Evolutionary conservation across 2,113 vertebrate genomes (phyloP), one percentile per base, ranked within the genome.

Genomic region (Sterrhoptilus dennistouni): DNA sequence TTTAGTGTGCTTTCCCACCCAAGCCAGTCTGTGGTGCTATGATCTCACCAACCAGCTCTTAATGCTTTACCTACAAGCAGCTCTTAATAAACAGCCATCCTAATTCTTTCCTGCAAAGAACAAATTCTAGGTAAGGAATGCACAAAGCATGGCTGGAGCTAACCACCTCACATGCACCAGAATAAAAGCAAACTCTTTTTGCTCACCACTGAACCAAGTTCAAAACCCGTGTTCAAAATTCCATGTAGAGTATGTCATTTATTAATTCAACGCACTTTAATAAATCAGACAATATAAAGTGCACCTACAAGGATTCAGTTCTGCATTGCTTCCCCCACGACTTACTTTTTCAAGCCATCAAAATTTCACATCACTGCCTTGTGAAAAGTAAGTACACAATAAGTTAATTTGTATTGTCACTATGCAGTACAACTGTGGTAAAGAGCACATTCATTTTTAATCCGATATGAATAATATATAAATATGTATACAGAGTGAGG

Each of bases 361-460:
- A 97, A 97, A 96, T 97, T 98, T 97, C 98, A 98, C 97, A 98
- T 97, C 97, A 97, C 95, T 95, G 97, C 97, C 92, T 95, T 61
- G 95, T 69, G 94, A 97, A 97, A 98, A 98, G 98, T 98, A 98
- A 98, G 98, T 97, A 98, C 97, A 98, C 98, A 98, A 97, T 98
- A 98, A 98, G 97, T 98, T 98, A 98, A 98, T 98, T 97, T 98
- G 97, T 98, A 98, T 98, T 98, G 98, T 98, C 98, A 98, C 97
- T 93, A 94, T 74, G 76, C 97, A 80, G 97, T 98, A 95, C 97
- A 95, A 98, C 97, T 79, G 94, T 98, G 97, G 98, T 98, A 98
- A 98, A 98, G 98, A 98, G 98, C 96, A 96, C 98, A 98, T 98
- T 96, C 98, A 98, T 98, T 98, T 98, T 98, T 98, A 98, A 98